A percentile compares a stretch with the other conserved stretches of the same genome.
These are phyloP conservation scores for Diaprepes abbreviatus DNA, from an alignment of 2,888 invertebrate genomes.

Conservation along the genomic window DNA sequence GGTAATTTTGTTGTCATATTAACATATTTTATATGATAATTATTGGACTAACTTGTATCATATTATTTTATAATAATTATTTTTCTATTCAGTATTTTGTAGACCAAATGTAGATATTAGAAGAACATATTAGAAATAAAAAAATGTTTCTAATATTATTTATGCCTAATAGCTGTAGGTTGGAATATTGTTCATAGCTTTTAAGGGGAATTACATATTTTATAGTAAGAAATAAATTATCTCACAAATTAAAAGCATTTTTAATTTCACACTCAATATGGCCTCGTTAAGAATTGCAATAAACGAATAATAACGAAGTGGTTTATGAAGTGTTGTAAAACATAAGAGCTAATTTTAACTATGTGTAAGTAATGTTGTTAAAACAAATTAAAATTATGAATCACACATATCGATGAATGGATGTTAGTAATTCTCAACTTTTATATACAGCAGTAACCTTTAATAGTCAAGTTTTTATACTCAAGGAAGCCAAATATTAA, in stretches of 20 bases:
- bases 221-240: constrained; percentile 12
- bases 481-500: too few relatives aligned
- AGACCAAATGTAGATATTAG: constrained; percentile 21
- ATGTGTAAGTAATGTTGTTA: neutral
- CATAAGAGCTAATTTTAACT: neutral
- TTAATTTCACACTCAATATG: neutral
- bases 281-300: neutral
- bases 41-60: neutral
- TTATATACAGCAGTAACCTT: too few relatives aligned
- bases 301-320: neutral
- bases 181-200: neutral
- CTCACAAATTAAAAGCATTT: neutral
- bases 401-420: too few relatives aligned
- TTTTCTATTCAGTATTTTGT: constrained; percentile 11
- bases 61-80: neutral
- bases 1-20: too few relatives aligned
- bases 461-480: too few relatives aligned
- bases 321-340: neutral
- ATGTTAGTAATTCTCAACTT: too few relatives aligned
- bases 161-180: neutral
- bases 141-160: neutral
- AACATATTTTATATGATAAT: too few relatives aligned
- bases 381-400: neutral
- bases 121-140: neutral
- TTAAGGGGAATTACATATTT: constrained; percentile 5